A percentile compares a stretch with the other conserved stretches of the same genome.
Conservation (phyloP, 2,797 vertebrate species). For the Cheracebus regulus region DNA sequence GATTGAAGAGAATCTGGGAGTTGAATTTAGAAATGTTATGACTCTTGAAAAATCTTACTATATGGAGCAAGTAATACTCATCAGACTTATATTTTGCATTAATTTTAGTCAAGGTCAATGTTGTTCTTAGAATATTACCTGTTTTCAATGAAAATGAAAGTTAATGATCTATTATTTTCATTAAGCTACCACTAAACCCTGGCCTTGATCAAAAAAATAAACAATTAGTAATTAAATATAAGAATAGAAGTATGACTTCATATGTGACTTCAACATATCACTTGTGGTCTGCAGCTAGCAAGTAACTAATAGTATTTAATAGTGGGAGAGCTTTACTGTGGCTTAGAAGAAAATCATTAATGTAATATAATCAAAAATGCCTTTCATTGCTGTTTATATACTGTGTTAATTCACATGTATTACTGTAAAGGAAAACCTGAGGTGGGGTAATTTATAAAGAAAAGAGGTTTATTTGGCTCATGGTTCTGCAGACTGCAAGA, state of each 20-base stretch:
- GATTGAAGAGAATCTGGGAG: not conserved
- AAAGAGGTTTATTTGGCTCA: not conserved
- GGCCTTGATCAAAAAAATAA: not conserved
- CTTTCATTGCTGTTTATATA: not conserved
- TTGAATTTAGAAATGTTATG: not conserved
- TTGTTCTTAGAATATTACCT: slow-evolving; percentile 8
- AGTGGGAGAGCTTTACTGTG: not conserved
- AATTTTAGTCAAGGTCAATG: not conserved
- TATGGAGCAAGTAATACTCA: not conserved
- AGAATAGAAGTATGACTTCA: not conserved
- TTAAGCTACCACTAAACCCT: not conserved
- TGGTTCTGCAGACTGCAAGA: not conserved
- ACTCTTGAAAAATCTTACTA: slow-evolving; percentile 7
- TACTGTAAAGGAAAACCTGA: not conserved
- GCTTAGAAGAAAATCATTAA: slow-evolving; percentile 24
- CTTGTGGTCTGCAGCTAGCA: not conserved
- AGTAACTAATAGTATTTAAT: not conserved
- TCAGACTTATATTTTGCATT: not conserved
- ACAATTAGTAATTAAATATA: not conserved
- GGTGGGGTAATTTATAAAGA: not conserved
- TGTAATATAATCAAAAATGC: not conserved
- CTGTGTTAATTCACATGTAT: not conserved
- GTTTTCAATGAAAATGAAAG: not conserved
- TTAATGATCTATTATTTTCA: not conserved
- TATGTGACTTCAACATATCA: not conserved